Evolutionary conservation across 2,797 vertebrate genomes (phyloP).

Genomic region (Notolepis coatsorum): DNA sequence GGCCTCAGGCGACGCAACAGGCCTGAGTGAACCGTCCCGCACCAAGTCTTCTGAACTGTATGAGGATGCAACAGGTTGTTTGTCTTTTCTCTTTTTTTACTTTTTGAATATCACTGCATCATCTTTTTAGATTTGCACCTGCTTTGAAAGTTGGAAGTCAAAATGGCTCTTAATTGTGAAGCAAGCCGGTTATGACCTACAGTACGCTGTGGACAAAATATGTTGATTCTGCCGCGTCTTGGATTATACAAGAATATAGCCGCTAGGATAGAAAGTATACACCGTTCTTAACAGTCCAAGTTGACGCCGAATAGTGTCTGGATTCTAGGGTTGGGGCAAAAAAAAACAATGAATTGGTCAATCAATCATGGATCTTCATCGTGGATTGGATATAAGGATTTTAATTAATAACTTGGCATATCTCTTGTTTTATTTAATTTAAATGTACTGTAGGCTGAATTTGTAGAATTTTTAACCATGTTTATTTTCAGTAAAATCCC

Average conservation of each 20-base stretch:
- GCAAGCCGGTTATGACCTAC: not conserved
- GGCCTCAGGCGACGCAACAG: conserved; percentile 84
- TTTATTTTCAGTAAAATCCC: no score
- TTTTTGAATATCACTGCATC: not conserved
- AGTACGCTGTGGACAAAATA: not conserved
- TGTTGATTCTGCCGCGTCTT: not conserved
- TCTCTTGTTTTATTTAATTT: no score
- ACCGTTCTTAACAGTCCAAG: no score
- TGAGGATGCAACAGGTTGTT: conserved; percentile 24
- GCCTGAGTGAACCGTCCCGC: conserved; percentile 74
- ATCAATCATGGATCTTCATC: no score
- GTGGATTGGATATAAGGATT: no score
- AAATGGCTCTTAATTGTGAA: no score
- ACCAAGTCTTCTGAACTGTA: conserved; percentile 10
- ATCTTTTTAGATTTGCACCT: not conserved
- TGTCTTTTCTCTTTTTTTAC: conserved; percentile 27
- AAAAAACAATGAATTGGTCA: no score
- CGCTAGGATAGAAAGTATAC: no score
- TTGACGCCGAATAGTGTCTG: no score
- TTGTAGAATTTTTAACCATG: no score
- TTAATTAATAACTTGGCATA: no score
- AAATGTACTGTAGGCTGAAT: no score
- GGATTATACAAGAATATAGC: not conserved
- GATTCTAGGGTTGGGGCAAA: not conserved
- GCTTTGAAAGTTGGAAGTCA: not conserved